phyloP scores from a whole-genome alignment of 2,888 invertebrate species.

The Drosophila algonquin region DNA sequence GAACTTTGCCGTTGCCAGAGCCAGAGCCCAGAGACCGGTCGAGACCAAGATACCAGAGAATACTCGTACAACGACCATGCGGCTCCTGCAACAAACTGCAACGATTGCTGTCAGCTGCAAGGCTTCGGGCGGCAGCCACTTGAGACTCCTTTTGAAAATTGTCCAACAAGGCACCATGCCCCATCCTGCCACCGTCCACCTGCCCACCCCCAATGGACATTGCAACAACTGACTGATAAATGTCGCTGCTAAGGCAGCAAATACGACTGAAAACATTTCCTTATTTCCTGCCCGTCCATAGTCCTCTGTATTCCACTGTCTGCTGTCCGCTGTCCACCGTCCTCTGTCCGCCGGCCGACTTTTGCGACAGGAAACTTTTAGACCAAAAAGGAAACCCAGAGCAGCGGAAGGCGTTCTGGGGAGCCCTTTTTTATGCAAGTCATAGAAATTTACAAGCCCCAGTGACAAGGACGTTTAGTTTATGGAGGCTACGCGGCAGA shows the following conservation, averaged over 20 bases:
- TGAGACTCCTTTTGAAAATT: conserved; percentile 78
- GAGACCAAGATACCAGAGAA: conserved; percentile 33
- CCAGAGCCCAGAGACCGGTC: conserved; percentile 54
- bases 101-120: conserved; percentile 42
- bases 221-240: conserved; percentile 80
- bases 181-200: conserved; percentile 20
- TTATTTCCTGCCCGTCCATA: conserved; percentile 67
- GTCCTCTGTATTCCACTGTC: conserved; percentile 6
- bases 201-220: conserved; percentile 39
- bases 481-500: conserved; percentile 51
- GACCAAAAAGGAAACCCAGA: conserved; percentile 77
- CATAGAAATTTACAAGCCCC: conserved; percentile 79
- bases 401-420: conserved; percentile 72
- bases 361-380: conserved; percentile 70
- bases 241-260: conserved; percentile 77
- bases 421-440: conserved; percentile 77
- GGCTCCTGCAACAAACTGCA: conserved; percentile 46
- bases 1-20: conserved; percentile 40
- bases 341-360: conserved; percentile 41
- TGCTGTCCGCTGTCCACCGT: conserved; percentile 22
- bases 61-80: conserved; percentile 30
- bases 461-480: conserved; percentile 73
- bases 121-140: conserved; percentile 58
- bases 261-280: conserved; percentile 77
- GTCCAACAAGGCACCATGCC: conserved; percentile 62